Percentiles rank a stretch among this genome's conserved stretches.
phyloP scores from a whole-genome alignment of 53 echinoderm and acorn worm species.

The Holothuria scabra region DNA sequence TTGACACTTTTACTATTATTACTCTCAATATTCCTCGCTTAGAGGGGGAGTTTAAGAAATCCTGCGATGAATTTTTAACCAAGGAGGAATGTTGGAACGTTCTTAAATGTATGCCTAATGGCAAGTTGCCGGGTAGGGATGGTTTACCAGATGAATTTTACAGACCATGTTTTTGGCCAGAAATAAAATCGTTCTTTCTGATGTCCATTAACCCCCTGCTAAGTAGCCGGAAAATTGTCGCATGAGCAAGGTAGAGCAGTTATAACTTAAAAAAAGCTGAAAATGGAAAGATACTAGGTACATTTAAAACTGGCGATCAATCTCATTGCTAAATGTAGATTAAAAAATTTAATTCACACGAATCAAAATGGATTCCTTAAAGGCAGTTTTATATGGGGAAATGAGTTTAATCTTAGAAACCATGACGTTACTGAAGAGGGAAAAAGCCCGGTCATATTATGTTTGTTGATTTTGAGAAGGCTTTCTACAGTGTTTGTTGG shows the following conservation, averaged over 20 bases:
- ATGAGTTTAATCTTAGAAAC: not conserved
- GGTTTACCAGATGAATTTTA: not conserved
- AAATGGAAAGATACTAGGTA: not conserved
- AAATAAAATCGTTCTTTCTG: not conserved
- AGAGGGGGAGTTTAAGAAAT: not conserved
- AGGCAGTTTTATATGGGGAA: too few species aligned
- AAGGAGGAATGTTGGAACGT: slow-evolving; percentile 6
- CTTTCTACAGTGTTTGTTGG: not conserved
- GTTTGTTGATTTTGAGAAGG: too few species aligned
- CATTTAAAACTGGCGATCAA: not conserved
- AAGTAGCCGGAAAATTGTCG: not conserved
- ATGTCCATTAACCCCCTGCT: not conserved
- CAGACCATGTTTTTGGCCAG: not conserved
- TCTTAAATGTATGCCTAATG: not conserved
- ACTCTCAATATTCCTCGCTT: not conserved
- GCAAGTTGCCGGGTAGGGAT: not conserved
- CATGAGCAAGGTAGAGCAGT: not conserved
- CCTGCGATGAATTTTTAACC: not conserved
- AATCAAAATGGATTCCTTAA: not conserved
- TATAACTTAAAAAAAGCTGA: not conserved
- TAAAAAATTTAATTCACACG: not conserved
- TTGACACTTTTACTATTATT: not conserved
- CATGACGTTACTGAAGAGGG: not conserved
- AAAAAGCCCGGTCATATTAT: not conserved
- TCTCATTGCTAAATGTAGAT: not conserved